These are phyloP conservation scores for Chloropsis cyanopogon DNA, from an alignment of 2,113 vertebrate genomes.

Conservation along the genomic window DNA sequence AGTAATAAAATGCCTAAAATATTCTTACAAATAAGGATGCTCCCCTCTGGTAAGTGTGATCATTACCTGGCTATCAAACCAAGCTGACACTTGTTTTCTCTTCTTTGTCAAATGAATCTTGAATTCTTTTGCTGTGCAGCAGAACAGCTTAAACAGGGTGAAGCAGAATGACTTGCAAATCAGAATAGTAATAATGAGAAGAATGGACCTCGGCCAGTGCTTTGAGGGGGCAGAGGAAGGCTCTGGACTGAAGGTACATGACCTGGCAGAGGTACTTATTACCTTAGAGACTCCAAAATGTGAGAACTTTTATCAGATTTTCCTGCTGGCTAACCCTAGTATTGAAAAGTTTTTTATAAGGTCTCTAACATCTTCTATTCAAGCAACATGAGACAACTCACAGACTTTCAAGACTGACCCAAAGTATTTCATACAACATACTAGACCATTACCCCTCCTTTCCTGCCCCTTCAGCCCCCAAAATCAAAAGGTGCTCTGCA, in stretches of 20 bases:
- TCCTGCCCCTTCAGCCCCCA: fast-evolving
- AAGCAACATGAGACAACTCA: background rate
- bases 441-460: background rate
- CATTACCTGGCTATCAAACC: background rate
- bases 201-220: fast-evolving
- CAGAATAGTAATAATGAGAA: background rate
- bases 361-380: background rate
- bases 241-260: background rate
- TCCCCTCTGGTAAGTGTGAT: background rate
- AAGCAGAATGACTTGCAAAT: background rate
- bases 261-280: background rate
- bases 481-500: background rate
- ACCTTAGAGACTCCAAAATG: background rate
- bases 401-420: background rate
- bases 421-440: background rate
- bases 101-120: background rate
- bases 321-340: background rate
- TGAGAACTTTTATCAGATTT: background rate
- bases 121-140: background rate
- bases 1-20: background rate
- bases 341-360: background rate
- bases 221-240: background rate
- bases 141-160: background rate
- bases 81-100: background rate
- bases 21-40: background rate